Conservation (phyloP, 30 jellyfish, hydroid and myxozoan genomes). For the Aurelia sp. region DNA sequence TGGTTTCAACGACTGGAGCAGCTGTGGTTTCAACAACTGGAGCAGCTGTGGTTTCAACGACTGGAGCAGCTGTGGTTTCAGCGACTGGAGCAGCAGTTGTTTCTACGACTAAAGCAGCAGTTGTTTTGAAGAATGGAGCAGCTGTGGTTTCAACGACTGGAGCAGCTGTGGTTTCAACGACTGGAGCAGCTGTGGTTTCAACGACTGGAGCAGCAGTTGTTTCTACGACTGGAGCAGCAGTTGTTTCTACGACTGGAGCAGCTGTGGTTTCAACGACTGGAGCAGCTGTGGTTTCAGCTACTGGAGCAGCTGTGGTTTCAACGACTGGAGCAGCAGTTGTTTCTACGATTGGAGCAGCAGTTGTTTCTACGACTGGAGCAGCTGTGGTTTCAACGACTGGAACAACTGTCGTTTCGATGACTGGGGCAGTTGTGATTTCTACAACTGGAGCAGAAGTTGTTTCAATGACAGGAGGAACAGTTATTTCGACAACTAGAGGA, state of each 20-base stretch:
- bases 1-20: slow-evolving; percentile 17
- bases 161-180: slow-evolving; percentile 1
- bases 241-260: slow-evolving; percentile 18
- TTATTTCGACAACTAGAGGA: slow-evolving; percentile 1
- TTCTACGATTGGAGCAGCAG: neutral
- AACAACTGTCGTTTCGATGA: slow-evolving; percentile 21
- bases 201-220: slow-evolving; percentile 14
- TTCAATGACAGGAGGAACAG: slow-evolving; percentile 33
- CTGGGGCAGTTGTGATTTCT: slow-evolving; percentile 41
- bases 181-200: neutral
- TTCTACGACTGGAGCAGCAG: slow-evolving; percentile 15
- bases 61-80: slow-evolving; percentile 17
- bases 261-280: slow-evolving; percentile 20
- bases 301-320: slow-evolving; percentile 26
- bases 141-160: neutral
- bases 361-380: slow-evolving; percentile 17
- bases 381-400: slow-evolving; percentile 24
- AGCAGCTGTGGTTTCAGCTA: slow-evolving; percentile 10
- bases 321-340: slow-evolving; percentile 22
- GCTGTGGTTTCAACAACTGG: slow-evolving; percentile 1
- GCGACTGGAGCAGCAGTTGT: slow-evolving; percentile 8
- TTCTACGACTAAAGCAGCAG: slow-evolving; percentile 15
- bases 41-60: slow-evolving; percentile 1
- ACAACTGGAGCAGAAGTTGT: slow-evolving; percentile 26
- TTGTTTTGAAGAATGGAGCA: slow-evolving; percentile 8